Percentiles rank a stretch among this genome's conserved stretches.
phyloP scores from a whole-genome alignment of 2,113 vertebrate genomes.

The Ancistrus triradiatus region DNA sequence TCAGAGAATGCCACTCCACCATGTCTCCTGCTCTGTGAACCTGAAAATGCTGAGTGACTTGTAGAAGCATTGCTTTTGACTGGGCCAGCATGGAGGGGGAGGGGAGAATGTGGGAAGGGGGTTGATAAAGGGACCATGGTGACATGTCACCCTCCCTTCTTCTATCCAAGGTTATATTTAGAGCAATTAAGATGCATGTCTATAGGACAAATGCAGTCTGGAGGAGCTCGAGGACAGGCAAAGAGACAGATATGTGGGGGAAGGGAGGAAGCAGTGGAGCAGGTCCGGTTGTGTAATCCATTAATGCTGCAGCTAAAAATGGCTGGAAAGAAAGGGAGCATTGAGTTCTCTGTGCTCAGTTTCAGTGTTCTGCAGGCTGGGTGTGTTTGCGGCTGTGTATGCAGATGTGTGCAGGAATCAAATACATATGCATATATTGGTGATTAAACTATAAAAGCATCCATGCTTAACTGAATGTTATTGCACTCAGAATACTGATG shows the following conservation, averaged over 20 bases:
- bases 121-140: slow-evolving; percentile 11
- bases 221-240: slow-evolving; percentile 1
- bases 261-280: slow-evolving; percentile 13
- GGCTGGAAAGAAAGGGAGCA: slow-evolving; percentile 4
- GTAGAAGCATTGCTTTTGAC: slow-evolving; percentile 31
- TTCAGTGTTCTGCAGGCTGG: not conserved
- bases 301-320: slow-evolving; percentile 37
- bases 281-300: slow-evolving; percentile 20
- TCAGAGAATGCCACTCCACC: slow-evolving; percentile 1
- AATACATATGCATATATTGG: no score
- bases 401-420: no score
- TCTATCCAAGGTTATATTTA: slow-evolving; percentile 31
- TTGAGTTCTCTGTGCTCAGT: not conserved
- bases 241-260: not conserved
- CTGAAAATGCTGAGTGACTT: slow-evolving; percentile 38
- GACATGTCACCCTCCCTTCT: slow-evolving; percentile 20
- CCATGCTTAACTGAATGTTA: no score
- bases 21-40: slow-evolving; percentile 31
- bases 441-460: no score
- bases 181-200: slow-evolving; percentile 35
- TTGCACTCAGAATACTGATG: no score
- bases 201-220: slow-evolving; percentile 12
- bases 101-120: not conserved
- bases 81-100: slow-evolving; percentile 5
- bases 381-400: not conserved